These are phyloP conservation scores for Ectobius pallidus DNA, from an alignment of 2,888 invertebrate species.

Conservation along the genomic window DNA sequence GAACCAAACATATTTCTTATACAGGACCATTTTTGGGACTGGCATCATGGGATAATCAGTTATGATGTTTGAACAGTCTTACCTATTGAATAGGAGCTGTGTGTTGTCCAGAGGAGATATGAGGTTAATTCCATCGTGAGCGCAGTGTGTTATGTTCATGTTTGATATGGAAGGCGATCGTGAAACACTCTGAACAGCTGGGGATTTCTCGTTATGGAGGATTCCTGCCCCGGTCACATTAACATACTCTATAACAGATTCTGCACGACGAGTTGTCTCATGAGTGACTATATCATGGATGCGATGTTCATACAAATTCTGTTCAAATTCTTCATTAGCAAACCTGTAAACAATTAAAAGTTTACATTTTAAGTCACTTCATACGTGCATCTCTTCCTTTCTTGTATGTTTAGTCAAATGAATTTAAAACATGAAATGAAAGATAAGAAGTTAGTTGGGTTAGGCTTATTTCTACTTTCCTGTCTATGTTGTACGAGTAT, in stretches of 20 bases:
- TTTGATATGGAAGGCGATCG: conserved; percentile 82
- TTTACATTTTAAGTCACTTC: not conserved
- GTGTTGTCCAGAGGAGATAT: conserved; percentile 84
- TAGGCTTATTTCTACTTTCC: no score
- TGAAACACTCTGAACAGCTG: conserved; percentile 88
- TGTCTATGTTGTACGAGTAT: no score
- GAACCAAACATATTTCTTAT: no score
- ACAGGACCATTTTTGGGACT: no score
- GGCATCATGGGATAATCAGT: no score
- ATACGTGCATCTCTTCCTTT: no score
- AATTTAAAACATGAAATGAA: no score
- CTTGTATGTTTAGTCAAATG: no score
- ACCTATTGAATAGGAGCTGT: conserved; percentile 73
- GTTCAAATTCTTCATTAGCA: conserved; percentile 88
- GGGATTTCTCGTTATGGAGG: conserved; percentile 92
- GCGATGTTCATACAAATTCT: conserved; percentile 78
- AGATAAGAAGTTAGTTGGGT: no score
- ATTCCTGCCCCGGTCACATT: conserved; percentile 93
- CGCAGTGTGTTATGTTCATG: conserved; percentile 82
- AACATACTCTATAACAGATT: conserved; percentile 79
- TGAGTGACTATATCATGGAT: conserved; percentile 84
- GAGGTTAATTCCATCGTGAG: conserved; percentile 90
- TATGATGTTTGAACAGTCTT: no score
- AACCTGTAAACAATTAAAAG: conserved; percentile 62
- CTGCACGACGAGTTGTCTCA: conserved; percentile 68